These are phyloP conservation scores for Thymelicus acteon DNA, from an alignment of 2,888 invertebrate species.

Conservation along the genomic window DNA sequence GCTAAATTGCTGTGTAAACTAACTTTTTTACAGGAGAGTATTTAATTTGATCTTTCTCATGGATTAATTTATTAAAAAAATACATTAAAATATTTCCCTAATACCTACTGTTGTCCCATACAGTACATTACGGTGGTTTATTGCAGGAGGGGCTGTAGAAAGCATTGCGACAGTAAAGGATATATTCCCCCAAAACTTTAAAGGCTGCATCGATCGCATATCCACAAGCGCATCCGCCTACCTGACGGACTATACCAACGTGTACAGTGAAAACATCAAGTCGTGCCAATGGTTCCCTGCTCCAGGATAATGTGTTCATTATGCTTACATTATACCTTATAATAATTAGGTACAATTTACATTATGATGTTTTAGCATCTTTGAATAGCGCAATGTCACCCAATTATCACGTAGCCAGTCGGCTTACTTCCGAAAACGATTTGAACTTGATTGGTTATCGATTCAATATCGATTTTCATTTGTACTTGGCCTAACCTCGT, in stretches of 20 bases:
- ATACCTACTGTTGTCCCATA: too few species aligned
- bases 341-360: too few species aligned
- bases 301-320: slow-evolving; percentile 46
- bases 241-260: slow-evolving; percentile 64
- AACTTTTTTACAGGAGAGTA: too few species aligned
- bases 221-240: slow-evolving; percentile 65
- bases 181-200: slow-evolving; percentile 82
- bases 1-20: too few species aligned
- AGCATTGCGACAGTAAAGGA: slow-evolving; percentile 70
- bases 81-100: too few species aligned
- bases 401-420: neutral
- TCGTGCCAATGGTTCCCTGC: slow-evolving; percentile 77
- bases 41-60: too few species aligned
- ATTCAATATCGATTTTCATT: too few species aligned
- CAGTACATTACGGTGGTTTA: neutral
- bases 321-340: neutral
- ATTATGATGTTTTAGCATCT: neutral
- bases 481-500: too few species aligned
- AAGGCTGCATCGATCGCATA: slow-evolving; percentile 86
- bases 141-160: slow-evolving; percentile 82
- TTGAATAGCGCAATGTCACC: neutral
- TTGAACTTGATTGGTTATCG: too few species aligned
- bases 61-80: too few species aligned
- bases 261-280: slow-evolving; percentile 76
- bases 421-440: too few species aligned